phyloP scores from a whole-genome alignment of 2,797 vertebrate species.

The Cynodonichthys magdalenae region DNA sequence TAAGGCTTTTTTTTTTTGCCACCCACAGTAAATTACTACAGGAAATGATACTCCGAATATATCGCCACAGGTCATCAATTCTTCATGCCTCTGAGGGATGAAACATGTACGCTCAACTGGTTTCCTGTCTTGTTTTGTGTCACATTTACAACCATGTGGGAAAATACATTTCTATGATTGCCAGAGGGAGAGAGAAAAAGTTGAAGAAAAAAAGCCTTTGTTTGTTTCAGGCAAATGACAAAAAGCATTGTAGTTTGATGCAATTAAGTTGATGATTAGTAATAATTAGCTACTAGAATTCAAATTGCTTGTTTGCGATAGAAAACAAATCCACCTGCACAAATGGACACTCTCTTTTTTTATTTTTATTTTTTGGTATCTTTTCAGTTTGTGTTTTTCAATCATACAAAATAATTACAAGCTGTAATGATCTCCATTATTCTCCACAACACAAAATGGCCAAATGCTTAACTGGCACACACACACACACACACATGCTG shows the following conservation, averaged over 20 bases:
- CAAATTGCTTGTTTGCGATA: not conserved
- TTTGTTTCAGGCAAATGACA: conserved; percentile 10
- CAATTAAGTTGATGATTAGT: conserved; percentile 10
- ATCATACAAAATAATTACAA: conserved; percentile 20
- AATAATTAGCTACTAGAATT: not conserved
- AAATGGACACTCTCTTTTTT: not conserved
- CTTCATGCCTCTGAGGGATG: conserved; percentile 59
- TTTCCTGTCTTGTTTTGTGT: conserved; percentile 39
- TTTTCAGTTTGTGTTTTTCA: conserved; percentile 14
- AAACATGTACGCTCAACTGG: conserved; percentile 49
- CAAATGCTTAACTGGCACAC: conserved; percentile 44
- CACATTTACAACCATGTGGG: conserved; percentile 25
- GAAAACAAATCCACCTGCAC: conserved; percentile 16
- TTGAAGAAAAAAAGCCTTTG: not conserved
- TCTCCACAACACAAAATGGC: conserved; percentile 22
- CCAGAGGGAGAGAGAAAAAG: not conserved
- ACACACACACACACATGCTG: conserved; percentile 29
- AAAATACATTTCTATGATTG: conserved; percentile 17
- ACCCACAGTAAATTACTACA: conserved; percentile 61
- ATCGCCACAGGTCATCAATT: conserved; percentile 73
- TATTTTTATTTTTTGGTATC: not conserved
- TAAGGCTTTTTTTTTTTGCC: conserved; percentile 1
- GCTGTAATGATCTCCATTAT: conserved; percentile 33
- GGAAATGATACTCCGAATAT: conserved; percentile 77
- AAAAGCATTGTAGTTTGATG: conserved; percentile 1